Evolutionary conservation across 2,113 vertebrate genomes (phyloP), one percentile per base, ranked within the genome.

Genomic region (Strix uralensis): DNA sequence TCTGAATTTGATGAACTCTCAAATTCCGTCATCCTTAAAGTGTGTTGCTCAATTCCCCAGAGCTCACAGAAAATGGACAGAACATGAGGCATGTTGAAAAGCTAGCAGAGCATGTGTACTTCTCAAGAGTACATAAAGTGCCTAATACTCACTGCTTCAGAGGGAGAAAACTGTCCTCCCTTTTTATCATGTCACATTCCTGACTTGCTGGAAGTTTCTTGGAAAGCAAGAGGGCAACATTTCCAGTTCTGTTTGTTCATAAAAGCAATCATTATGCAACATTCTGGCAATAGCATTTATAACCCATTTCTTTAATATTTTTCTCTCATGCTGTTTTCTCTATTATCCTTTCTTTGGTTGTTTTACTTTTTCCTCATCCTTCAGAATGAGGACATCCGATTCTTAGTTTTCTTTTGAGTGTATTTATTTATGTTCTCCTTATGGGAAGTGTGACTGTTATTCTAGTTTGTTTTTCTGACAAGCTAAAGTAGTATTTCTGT

Each of bases 171-270:
- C 27, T 36, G 11, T 79, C 61, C 36, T 84, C 42, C 27, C 86
- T 73, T 65, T 88, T 80, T 79, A 90, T 90, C 66, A 59, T 89
- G 52, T 71, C 86, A 75, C 74, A 83, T 75, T 85, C 89, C 77
- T 52, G 62, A 80, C 70, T 87, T 67, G n/a, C 38, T 89, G 49
- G 83, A 94, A 58, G 70, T 65, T 94, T 91, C 91, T 88, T 97
- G 88, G 92, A 95, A 92, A 97, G 84, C 38, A 80, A 87, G 36
- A 91, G 26, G 46, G 47, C 61, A 95, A 57, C 22, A 38, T 74
- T 94, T 91, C 66, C 77, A 58, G 70, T 72, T 90, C 81, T 85
- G 34, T 89, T 94, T 96, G 77, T 94, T 84, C 88, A n/a, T 67
- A 75, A 89, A 88, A 93, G 63, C 0, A 3, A 71, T 44, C 38